Evolutionary conservation across 2,888 invertebrate genomes (phyloP), one percentile per base, ranked within the genome.

Genomic region (Conistra vaccinii): DNA sequence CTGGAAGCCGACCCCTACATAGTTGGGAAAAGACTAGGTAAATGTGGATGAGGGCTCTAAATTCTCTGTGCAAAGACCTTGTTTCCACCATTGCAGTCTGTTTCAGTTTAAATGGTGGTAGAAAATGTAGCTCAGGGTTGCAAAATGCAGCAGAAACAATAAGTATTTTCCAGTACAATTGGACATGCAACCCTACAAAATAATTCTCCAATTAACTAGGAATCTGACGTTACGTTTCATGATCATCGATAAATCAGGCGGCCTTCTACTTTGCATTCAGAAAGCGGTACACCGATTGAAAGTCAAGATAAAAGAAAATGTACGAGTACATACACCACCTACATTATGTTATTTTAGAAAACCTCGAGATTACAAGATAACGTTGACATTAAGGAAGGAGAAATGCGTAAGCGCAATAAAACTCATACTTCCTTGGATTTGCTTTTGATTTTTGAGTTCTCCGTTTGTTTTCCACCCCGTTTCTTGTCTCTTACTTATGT

Each of bases 301-400:
- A 71, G 70, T 51, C 60, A 65, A 76, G 80, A 80, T 80, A 55
- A 70, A 42, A 42, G 32, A 17, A 63, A 71, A 63, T 71, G 23
- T 0, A 23, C 4, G 42, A 71, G 35, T 17, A 10, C 9, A 32
- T 7, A 26, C 23, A 51, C n/a, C 69, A 29, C 53, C 10, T 53
- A 32, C 48, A 29, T 14, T 48, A 35, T 35, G 10, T 32, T 55
- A 14, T 55, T 71, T 61, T 20, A n/a, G 55, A 12, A 55, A 71
- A 55, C 35, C 29, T 51, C 55, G 14, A 57, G 35, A 57, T 71
- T 71, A 55, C 39, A 45, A 57, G 79, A 79, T 79, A 73, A 73
- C 20, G n/a, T 5, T 70, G 65, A 70, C 45, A 48, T 55, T 48
- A 42, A 29, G 29, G 14, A 55, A 55, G 39, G 12, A 53, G 32